phyloP scores from a whole-genome alignment of 2,113 vertebrate genomes.

The Pimephales promelas region DNA sequence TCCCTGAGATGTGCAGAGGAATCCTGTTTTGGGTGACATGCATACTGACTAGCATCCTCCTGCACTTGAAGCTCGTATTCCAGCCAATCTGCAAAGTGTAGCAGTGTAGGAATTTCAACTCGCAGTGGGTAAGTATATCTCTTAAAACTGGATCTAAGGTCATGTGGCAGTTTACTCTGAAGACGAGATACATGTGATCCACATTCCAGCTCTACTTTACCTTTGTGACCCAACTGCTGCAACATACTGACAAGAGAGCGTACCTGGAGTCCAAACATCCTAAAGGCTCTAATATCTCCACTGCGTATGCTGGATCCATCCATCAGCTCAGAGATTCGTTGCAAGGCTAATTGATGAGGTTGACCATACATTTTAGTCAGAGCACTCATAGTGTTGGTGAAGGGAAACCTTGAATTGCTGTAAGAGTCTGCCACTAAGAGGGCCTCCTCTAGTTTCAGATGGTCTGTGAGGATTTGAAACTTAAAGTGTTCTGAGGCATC shows the following conservation, averaged over 20 bases:
- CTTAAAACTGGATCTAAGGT: constrained; percentile 22
- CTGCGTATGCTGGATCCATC: background rate
- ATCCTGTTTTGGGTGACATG: background rate
- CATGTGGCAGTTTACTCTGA: constrained; percentile 9
- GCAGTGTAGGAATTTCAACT: background rate
- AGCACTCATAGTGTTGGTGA: constrained; percentile 11
- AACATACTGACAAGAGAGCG: constrained; percentile 12
- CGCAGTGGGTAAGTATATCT: background rate
- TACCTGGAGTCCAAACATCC: constrained; percentile 2
- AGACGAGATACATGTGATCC: constrained; percentile 1
- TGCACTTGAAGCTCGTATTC: constrained; percentile 31
- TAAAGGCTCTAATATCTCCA: background rate
- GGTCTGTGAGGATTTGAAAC: constrained; percentile 20
- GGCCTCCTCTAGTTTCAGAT: background rate
- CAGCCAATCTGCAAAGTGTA: constrained; percentile 6
- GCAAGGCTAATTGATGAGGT: background rate
- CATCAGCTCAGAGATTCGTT: too few species aligned
- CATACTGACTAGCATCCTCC: background rate
- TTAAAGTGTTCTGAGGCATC: constrained; percentile 21
- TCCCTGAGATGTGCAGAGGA: too few species aligned
- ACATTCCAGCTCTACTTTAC: constrained; percentile 16
- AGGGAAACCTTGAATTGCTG: background rate
- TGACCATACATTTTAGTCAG: constrained; percentile 14
- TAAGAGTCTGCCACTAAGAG: too few species aligned
- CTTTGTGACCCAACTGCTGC: constrained; percentile 17